Evolutionary conservation across 2,797 vertebrate genomes (phyloP).

Genomic region (Botia kubotai): DNA sequence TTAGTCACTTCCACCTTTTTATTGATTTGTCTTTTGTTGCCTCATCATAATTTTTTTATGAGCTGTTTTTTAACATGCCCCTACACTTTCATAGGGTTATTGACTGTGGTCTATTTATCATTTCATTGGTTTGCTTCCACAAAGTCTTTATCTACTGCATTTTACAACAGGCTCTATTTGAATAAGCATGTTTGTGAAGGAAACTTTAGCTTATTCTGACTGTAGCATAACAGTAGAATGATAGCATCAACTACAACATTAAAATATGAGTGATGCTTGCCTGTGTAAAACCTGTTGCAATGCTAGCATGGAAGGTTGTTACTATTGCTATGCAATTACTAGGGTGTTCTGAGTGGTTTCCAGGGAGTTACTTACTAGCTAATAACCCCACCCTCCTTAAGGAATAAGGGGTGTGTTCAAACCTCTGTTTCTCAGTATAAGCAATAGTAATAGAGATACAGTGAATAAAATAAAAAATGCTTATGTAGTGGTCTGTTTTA

Average conservation of each 20-base stretch:
- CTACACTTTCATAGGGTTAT: not conserved
- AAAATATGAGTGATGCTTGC: not conserved
- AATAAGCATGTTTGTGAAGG: not conserved
- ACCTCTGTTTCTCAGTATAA: too few relatives aligned
- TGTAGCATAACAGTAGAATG: not conserved
- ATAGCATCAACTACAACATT: not conserved
- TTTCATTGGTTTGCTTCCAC: not conserved
- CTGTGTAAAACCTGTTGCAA: not conserved
- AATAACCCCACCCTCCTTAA: too few relatives aligned
- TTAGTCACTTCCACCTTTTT: constrained; percentile 40
- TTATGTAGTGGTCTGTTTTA: too few relatives aligned
- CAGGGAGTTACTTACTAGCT: too few relatives aligned
- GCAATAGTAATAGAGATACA: not conserved
- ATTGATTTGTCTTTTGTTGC: constrained; percentile 40
- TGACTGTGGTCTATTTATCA: not conserved
- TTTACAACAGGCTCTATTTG: not conserved
- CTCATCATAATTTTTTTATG: constrained; percentile 26
- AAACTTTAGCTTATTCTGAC: not conserved
- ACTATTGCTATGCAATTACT: not conserved
- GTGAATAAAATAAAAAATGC: not conserved
- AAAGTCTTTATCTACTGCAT: not conserved
- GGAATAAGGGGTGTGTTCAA: too few relatives aligned
- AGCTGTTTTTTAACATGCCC: constrained; percentile 11
- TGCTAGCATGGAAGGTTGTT: not conserved
- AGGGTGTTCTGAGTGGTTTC: too few relatives aligned